phyloP scores from a whole-genome alignment of 2,113 vertebrate species.

The Ranitomeya imitator region DNA sequence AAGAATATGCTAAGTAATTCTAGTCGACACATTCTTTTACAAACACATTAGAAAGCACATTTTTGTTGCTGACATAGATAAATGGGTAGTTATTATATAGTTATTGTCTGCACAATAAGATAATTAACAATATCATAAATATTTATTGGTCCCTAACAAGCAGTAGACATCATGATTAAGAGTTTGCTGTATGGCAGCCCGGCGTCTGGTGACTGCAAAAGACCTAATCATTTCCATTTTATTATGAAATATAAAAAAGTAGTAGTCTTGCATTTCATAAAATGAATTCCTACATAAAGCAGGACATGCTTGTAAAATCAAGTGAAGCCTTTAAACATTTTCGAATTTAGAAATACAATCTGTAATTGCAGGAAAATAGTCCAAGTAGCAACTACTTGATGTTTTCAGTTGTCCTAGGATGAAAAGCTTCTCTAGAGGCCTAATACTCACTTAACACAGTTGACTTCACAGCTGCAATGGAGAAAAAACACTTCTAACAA shows the following conservation, averaged over 20 bases:
- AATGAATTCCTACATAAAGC: not conserved
- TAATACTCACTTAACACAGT: slow-evolving; percentile 35
- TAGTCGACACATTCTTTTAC: too few species aligned
- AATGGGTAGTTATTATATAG: not conserved
- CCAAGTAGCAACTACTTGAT: not conserved
- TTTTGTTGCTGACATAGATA: slow-evolving; percentile 4
- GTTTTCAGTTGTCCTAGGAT: slow-evolving; percentile 2
- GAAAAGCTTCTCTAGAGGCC: slow-evolving; percentile 35
- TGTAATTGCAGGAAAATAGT: not conserved
- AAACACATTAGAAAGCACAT: not conserved
- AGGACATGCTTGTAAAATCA: not conserved
- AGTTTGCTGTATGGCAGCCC: not conserved
- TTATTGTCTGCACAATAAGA: slow-evolving; percentile 7
- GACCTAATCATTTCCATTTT: not conserved
- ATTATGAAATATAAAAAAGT: not conserved
- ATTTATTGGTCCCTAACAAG: not conserved
- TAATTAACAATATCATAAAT: not conserved
- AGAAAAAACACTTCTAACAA: slow-evolving; percentile 15
- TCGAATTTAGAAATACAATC: not conserved
- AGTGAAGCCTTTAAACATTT: not conserved
- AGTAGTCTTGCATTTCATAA: not conserved
- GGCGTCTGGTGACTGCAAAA: not conserved
- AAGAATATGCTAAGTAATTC: too few species aligned
- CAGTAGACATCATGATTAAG: not conserved
- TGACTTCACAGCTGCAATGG: slow-evolving; percentile 4